phyloP scores from a whole-genome alignment of 2,888 invertebrate species.

The Phyto melanocephala region DNA sequence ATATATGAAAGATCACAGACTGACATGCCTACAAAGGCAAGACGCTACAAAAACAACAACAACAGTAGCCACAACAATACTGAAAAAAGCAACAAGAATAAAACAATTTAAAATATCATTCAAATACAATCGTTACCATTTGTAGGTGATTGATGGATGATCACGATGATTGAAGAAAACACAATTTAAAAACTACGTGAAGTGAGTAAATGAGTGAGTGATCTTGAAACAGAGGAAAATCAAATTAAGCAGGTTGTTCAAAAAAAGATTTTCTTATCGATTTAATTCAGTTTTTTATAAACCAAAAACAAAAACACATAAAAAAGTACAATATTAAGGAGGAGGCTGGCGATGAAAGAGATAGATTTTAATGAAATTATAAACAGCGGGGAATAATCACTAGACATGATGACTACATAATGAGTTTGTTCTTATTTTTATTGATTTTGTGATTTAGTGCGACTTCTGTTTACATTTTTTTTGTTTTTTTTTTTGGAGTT shows the following conservation, averaged over 20 bases:
- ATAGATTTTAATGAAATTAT: constrained; percentile 15
- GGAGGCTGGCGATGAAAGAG: neutral
- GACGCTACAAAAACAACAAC: constrained; percentile 5
- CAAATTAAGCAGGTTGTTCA: constrained; percentile 35
- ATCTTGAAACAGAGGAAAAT: constrained; percentile 1
- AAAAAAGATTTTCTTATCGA: constrained; percentile 23
- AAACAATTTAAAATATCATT: constrained; percentile 1
- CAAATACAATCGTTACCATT: constrained; percentile 31
- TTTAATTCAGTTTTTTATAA: constrained; percentile 28
- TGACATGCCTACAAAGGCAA: constrained; percentile 25
- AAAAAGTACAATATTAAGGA: neutral
- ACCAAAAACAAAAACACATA: constrained; percentile 24
- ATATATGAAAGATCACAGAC: constrained; percentile 47
- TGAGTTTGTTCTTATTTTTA: constrained; percentile 48
- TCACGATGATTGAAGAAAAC: constrained; percentile 47
- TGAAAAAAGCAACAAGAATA: neutral
- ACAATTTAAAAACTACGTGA: neutral
- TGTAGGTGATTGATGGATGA: constrained; percentile 53
- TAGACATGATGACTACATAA: constrained; percentile 61
- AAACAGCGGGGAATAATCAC: constrained; percentile 53
- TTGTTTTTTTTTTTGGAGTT: neutral
- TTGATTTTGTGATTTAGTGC: constrained; percentile 6
- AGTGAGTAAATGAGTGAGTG: constrained; percentile 21
- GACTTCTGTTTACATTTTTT: constrained; percentile 23
- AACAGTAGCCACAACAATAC: neutral